Percentiles rank a stretch among this genome's conserved stretches.
Evolutionary conservation across 2,888 invertebrate genomes (phyloP).

Genomic region (Odontothrips loti): DNA sequence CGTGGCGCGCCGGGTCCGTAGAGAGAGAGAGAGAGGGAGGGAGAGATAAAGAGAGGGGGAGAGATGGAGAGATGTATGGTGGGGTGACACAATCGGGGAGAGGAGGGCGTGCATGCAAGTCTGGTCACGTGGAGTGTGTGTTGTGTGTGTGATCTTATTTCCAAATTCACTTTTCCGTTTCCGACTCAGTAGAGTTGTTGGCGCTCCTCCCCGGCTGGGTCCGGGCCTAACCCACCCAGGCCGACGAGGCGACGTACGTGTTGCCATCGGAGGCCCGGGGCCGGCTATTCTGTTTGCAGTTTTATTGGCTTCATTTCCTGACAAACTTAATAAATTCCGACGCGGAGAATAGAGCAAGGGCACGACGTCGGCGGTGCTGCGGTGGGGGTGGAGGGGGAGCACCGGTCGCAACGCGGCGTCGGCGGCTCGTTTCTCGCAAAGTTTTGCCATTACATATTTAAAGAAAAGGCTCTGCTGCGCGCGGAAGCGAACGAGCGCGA

Average conservation of each 20-base stretch:
- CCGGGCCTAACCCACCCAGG: background rate
- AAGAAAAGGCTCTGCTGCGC: background rate
- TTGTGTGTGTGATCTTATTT: constrained; percentile 11
- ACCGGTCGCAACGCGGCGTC: background rate
- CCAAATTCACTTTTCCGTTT: constrained; percentile 8
- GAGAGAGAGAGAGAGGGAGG: background rate
- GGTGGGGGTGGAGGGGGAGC: background rate
- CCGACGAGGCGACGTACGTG: background rate
- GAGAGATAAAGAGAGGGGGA: background rate
- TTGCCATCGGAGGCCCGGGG: background rate
- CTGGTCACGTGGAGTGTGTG: constrained; percentile 3
- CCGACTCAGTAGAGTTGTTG: background rate
- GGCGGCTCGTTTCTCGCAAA: background rate
- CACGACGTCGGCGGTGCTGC: too few species aligned
- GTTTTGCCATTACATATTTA: constrained; percentile 24
- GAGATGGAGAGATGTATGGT: background rate
- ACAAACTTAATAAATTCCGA: constrained; percentile 22
- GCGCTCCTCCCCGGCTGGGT: background rate
- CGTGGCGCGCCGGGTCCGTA: background rate
- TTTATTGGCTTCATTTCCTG: constrained; percentile 26
- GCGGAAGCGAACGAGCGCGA: background rate
- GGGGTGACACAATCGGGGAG: constrained; percentile 15
- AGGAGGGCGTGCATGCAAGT: background rate
- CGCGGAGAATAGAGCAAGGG: background rate
- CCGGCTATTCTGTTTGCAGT: constrained; percentile 1